A percentile compares a stretch with the other conserved stretches of the same genome.
Conservation (phyloP, 1,140 invertebrate species). For the Drosophila tristis region DNA sequence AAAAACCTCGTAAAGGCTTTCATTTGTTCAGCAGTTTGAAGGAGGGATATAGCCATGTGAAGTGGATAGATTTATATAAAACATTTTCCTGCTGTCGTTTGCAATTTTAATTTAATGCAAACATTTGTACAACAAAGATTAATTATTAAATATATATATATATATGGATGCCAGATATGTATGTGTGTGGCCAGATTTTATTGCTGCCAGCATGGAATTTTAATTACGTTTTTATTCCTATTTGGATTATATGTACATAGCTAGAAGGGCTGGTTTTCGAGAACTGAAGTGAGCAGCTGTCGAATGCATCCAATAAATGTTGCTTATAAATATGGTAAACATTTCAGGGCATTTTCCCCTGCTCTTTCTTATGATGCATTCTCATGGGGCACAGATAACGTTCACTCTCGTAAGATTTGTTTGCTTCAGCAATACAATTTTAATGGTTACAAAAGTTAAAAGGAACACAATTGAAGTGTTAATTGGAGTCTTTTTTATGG, state of each 20-base stretch:
- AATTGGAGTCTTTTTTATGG: too few species aligned
- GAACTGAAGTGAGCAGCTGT: conserved; percentile 19
- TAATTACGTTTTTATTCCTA: conserved; percentile 59
- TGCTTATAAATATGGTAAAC: conserved; percentile 7
- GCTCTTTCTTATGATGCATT: too few species aligned
- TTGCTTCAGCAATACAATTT: too few species aligned
- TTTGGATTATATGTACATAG: too few species aligned
- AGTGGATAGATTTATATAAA: conserved; percentile 22
- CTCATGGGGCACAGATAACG: too few species aligned
- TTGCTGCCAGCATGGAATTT: conserved; percentile 33
- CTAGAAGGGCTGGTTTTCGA: too few species aligned
- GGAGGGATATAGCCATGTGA: conserved; percentile 9
- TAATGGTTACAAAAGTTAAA: too few species aligned
- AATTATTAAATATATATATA: conserved; percentile 58
- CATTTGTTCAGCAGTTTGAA: conserved; percentile 48
- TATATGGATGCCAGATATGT: neutral
- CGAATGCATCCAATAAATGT: neutral
- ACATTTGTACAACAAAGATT: conserved; percentile 61
- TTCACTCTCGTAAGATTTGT: too few species aligned
- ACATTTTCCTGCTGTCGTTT: conserved; percentile 43
- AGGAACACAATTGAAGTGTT: too few species aligned
- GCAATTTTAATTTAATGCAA: conserved; percentile 72
- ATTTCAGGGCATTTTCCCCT: neutral
- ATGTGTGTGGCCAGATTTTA: conserved; percentile 13
- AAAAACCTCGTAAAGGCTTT: conserved; percentile 43